phyloP scores from a whole-genome alignment of 2,888 invertebrate species.

The Rotaria socialis region DNA sequence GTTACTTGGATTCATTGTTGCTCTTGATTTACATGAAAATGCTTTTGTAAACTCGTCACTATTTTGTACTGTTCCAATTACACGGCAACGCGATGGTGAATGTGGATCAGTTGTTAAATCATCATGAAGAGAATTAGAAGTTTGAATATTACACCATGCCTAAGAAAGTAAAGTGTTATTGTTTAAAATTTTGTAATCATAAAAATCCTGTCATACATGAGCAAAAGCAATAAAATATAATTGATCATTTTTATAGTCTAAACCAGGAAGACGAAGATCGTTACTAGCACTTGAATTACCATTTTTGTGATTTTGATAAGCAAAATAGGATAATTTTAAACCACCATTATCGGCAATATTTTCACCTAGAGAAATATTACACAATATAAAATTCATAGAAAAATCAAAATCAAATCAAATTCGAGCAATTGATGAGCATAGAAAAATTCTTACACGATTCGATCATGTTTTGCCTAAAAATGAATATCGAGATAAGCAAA shows the following conservation, averaged over 20 bases:
- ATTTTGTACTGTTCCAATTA: constrained; percentile 42
- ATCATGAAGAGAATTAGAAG: constrained; percentile 31
- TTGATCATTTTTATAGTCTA: constrained; percentile 51
- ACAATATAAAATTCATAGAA: neutral
- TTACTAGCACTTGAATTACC: constrained; percentile 47
- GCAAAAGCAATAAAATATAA: constrained; percentile 61
- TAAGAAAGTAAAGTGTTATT: neutral
- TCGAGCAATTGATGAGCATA: neutral
- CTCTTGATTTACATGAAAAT: constrained; percentile 40
- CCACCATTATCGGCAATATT: constrained; percentile 60
- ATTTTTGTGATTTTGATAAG: constrained; percentile 51
- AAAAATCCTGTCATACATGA: constrained; percentile 44
- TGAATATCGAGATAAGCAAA: too few relatives aligned
- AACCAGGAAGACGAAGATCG: constrained; percentile 48
- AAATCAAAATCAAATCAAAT: neutral
- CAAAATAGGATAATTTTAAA: constrained; percentile 54
- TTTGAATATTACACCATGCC: constrained; percentile 41
- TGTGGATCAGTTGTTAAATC: constrained; percentile 41
- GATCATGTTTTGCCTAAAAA: too few relatives aligned
- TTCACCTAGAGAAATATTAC: constrained; percentile 50
- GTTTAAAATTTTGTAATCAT: too few relatives aligned
- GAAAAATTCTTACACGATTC: neutral
- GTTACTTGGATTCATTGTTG: constrained; percentile 37
- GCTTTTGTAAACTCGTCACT: constrained; percentile 43
- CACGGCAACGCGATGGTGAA: constrained; percentile 37